Evolutionary conservation across 2,888 invertebrate genomes (phyloP).

Genomic region (Pseudococcus viburni): DNA sequence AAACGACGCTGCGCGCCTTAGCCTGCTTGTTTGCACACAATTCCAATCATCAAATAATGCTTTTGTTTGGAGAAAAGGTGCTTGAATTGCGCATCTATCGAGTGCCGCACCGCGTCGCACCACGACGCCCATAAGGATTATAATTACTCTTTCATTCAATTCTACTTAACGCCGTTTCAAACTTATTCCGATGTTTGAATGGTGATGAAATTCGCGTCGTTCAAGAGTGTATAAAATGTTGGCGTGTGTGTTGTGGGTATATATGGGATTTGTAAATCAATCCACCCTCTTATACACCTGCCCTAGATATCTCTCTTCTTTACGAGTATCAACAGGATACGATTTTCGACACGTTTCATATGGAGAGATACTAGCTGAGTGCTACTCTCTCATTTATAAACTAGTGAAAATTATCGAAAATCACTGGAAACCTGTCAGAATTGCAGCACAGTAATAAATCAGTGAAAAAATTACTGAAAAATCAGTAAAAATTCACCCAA

Average conservation of each 20-base stretch:
- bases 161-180: conserved; percentile 1
- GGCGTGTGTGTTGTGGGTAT: background rate
- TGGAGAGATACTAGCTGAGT: too few species aligned
- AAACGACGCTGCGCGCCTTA: background rate
- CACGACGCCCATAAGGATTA: conserved; percentile 30
- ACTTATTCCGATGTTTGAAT: conserved; percentile 28
- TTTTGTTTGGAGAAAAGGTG: conserved; percentile 39
- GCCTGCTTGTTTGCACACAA: conserved; percentile 26
- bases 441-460: too few species aligned
- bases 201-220: background rate
- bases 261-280: conserved; percentile 6
- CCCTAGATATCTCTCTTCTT: background rate
- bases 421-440: too few species aligned
- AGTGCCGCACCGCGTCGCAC: background rate
- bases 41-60: conserved; percentile 44
- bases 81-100: conserved; percentile 30
- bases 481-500: too few species aligned
- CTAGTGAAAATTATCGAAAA: too few species aligned
- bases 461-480: too few species aligned
- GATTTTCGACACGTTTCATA: background rate
- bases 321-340: background rate
- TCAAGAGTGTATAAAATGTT: background rate
- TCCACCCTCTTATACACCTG: conserved; percentile 1
- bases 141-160: conserved; percentile 49
- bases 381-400: too few species aligned